phyloP scores from a whole-genome alignment of 2,888 invertebrate species.

The Euclidia mi region DNA sequence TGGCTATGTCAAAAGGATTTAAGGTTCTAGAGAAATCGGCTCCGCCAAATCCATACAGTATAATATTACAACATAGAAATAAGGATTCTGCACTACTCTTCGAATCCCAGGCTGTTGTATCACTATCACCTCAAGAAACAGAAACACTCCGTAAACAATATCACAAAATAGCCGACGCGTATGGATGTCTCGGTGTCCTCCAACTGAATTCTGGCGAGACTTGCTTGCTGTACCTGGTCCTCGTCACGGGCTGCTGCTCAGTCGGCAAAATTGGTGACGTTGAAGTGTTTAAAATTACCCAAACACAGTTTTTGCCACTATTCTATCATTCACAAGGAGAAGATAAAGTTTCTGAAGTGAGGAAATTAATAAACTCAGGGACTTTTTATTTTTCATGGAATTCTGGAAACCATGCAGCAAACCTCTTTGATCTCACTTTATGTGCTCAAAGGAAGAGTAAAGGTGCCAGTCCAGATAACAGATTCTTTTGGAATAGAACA shows the following conservation, averaged over 20 bases:
- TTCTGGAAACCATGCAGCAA: conserved; percentile 80
- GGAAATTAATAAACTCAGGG: conserved; percentile 98
- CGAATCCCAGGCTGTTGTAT: conserved; percentile 97
- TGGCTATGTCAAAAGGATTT: conserved; percentile 99
- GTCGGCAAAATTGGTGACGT: conserved; percentile 98
- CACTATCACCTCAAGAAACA: conserved; percentile 96
- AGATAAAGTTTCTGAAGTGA: conserved; percentile 91
- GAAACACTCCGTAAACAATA: conserved; percentile 97
- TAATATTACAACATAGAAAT: conserved; percentile 96
- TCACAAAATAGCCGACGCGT: conserved; percentile 97
- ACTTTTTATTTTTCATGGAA: conserved; percentile 99
- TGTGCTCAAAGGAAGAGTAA: conserved; percentile 97
- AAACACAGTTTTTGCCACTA: conserved; percentile 97
- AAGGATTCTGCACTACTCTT: conserved; percentile 96
- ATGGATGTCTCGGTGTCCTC: conserved; percentile 98
- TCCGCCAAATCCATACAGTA: conserved; percentile 96
- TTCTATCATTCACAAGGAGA: conserved; percentile 92
- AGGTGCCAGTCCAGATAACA: conserved; percentile 95
- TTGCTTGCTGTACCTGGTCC: conserved; percentile 96
- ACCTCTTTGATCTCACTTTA: conserved; percentile 96
- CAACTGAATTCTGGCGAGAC: conserved; percentile 96
- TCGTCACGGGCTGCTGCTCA: conserved; percentile 98
- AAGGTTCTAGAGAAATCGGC: conserved; percentile 97
- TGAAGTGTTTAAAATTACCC: conserved; percentile 98
- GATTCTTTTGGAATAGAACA: conserved; percentile 99